phyloP scores from a whole-genome alignment of 2,113 vertebrate genomes.

The zebrafish (Danio rerio) region DNA sequence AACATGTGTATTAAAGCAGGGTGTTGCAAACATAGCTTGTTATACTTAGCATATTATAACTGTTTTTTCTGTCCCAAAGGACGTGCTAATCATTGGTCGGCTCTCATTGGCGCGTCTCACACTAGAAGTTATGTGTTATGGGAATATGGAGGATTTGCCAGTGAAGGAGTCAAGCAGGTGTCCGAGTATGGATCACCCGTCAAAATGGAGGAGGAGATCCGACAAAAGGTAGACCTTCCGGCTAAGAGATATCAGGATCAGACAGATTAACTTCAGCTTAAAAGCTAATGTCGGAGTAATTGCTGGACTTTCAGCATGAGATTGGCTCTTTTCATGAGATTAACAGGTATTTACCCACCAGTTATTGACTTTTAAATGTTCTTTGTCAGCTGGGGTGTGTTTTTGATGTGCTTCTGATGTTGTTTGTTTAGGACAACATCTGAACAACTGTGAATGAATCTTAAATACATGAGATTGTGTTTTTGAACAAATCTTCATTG shows the following conservation, averaged over 20 bases:
- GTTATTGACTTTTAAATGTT: not conserved
- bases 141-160: conserved; percentile 94
- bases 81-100: conserved; percentile 97
- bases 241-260: conserved; percentile 1
- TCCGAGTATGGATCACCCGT: conserved; percentile 95
- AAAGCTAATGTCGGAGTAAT: not conserved
- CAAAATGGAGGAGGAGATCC: conserved; percentile 98
- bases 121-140: conserved; percentile 90
- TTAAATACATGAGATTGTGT: not conserved
- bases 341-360: not conserved
- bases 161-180: conserved; percentile 92
- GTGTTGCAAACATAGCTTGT: not conserved
- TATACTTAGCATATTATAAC: not conserved
- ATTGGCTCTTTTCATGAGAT: not conserved
- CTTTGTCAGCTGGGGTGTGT: not conserved
- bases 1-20: too few relatives aligned
- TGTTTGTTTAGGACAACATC: too few relatives aligned
- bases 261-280: not conserved
- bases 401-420: not conserved
- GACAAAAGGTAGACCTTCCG: conserved; percentile 85
- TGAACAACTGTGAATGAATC: not conserved
- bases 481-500: not conserved
- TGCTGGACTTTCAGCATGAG: not conserved
- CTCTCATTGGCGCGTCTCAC: conserved; percentile 94
- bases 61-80: conserved; percentile 70